Evolutionary conservation across 2,113 vertebrate genomes (phyloP).

Genomic region (Carassius carassius): DNA sequence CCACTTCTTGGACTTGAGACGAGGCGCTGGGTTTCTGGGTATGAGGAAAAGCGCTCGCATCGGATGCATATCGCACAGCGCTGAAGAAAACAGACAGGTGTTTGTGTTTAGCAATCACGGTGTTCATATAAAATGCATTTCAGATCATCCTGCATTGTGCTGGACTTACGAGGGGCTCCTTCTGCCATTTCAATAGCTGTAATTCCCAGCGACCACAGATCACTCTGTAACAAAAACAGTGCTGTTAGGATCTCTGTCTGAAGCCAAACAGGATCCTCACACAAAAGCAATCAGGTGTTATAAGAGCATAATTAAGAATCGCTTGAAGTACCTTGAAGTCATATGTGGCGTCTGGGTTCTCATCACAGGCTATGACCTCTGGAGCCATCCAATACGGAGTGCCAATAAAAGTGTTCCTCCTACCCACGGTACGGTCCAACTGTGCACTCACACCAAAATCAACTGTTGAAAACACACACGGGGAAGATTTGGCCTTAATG

Average conservation of each 20-base stretch:
- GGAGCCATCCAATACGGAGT: slow-evolving; percentile 99
- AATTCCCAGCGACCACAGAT: slow-evolving; percentile 97
- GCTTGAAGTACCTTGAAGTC: slow-evolving; percentile 90
- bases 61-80: slow-evolving; percentile 98
- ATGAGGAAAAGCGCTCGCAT: slow-evolving; percentile 99
- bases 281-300: background rate
- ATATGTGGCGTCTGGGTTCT: slow-evolving; percentile 98
- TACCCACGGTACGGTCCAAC: slow-evolving; percentile 93
- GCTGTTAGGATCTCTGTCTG: background rate
- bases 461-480: slow-evolving; percentile 73
- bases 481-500: slow-evolving; percentile 51
- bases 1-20: slow-evolving; percentile 99
- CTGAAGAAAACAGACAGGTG: slow-evolving; percentile 69
- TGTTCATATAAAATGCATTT: background rate
- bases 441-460: slow-evolving; percentile 97
- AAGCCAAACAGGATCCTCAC: background rate
- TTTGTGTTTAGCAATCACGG: background rate
- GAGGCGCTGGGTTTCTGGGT: slow-evolving; percentile 93
- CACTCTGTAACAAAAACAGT: slow-evolving; percentile 81
- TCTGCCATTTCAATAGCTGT: slow-evolving; percentile 99
- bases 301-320: slow-evolving; percentile 10
- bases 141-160: background rate
- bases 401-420: slow-evolving; percentile 97
- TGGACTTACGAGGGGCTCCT: slow-evolving; percentile 94
- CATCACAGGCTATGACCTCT: slow-evolving; percentile 96